phyloP scores from a whole-genome alignment of 2,888 invertebrate species.

The Automeris io region DNA sequence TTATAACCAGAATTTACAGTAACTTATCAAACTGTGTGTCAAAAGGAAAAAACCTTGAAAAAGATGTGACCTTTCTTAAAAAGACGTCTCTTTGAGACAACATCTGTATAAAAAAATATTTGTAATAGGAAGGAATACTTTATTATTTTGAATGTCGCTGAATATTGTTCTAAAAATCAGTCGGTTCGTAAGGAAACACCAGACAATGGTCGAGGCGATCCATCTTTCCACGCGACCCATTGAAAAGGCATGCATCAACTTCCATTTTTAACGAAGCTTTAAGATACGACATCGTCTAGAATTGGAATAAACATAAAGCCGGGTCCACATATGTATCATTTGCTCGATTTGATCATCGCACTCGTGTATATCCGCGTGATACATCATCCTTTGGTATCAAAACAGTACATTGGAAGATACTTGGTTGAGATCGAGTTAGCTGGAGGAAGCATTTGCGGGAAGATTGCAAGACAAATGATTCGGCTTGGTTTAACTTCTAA shows the following conservation, averaged over 20 bases:
- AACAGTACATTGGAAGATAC: too few species aligned
- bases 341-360: too few species aligned
- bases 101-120: not conserved
- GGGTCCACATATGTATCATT: too few species aligned
- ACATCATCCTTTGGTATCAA: too few species aligned
- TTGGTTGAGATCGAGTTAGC: too few species aligned
- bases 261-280: constrained; percentile 26
- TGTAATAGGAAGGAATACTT: not conserved
- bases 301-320: too few species aligned
- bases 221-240: constrained; percentile 16
- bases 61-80: not conserved
- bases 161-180: not conserved
- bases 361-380: too few species aligned
- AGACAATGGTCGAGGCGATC: constrained; percentile 14
- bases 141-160: constrained; percentile 1
- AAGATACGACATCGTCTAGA: constrained; percentile 10
- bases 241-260: constrained; percentile 23
- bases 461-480: too few species aligned
- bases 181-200: constrained; percentile 2
- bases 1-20: too few species aligned
- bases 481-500: too few species aligned
- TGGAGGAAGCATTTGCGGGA: too few species aligned
- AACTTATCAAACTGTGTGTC: too few species aligned
- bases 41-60: not conserved
- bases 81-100: not conserved